Base-by-base conservation (phyloP, 2,888 invertebrate genomes). In the Trichogramma dendrolimi region DNA sequence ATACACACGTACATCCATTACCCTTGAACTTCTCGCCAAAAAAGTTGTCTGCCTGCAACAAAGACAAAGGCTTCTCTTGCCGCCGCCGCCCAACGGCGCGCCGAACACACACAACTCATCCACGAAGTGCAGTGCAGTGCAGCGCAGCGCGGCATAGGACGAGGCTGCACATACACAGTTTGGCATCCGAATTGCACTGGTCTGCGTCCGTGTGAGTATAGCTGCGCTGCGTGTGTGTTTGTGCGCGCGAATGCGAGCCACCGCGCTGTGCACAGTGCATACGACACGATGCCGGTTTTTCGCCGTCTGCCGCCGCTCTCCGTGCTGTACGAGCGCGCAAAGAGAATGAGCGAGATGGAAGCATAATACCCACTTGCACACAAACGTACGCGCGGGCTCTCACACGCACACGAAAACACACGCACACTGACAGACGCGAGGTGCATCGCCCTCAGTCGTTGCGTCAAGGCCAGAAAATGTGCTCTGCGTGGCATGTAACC, bases 381-480 rank as follows among this genome's bases (percentile, higher is more conserved):
- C 46, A 46, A 8, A 46, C n/a, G 10, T 2, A 46, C 46, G 46
- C n/a, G 46, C 46, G 46, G 10, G 46, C 46, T 8, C 46, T 8
- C 46, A 46, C 46, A 46, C 46, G n/a, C 8, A 46, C 46, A 46
- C 46, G n/a, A 46, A n/a, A 76, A 76, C 73, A 75, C 46, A 8
- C 42, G 58, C 75, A 74, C 74, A 72, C 73, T 4, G 27, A 40
- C 73, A 75, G 71, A 68, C 71, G 7, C 40, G 72, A 76, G 78
- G 79, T 77, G 78, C 78, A 78, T 79, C 78, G 79, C 78, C 78
- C 78, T 78, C 78, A 75, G 76, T 67, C 71, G 77, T 73, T 77
- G 77, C 78, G 78, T 78, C 79, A 79, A 79, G 79, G 79, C 79
- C 78, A 79, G 75, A 78, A 78, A 79, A 78, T 77, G 74, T 52